phyloP scores from a whole-genome alignment of 1,140 invertebrate species.

The Temnothorax curvispinosus region DNA sequence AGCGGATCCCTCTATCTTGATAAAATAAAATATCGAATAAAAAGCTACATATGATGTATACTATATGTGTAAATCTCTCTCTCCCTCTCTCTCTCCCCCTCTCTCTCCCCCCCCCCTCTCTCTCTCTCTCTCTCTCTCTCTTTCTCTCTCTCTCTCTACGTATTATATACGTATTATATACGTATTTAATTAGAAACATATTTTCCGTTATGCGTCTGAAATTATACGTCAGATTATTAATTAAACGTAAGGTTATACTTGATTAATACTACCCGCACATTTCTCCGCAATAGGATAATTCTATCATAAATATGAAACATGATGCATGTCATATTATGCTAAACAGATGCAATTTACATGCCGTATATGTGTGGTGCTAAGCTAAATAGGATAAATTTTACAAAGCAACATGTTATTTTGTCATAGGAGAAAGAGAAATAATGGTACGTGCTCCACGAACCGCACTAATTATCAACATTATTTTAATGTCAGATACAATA shows the following conservation, averaged over 20 bases:
- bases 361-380: not conserved
- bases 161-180: not conserved
- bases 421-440: not conserved
- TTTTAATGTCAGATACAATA: constrained; percentile 9
- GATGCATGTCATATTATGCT: constrained; percentile 25
- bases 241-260: constrained; percentile 38
- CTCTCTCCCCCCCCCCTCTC: no score
- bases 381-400: constrained; percentile 44
- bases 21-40: constrained; percentile 10
- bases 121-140: no score
- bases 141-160: no score
- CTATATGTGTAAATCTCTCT: not conserved
- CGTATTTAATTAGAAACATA: not conserved
- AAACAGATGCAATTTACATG: constrained; percentile 43
- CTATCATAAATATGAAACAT: constrained; percentile 38
- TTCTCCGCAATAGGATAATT: constrained; percentile 15
- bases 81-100: no score
- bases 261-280: constrained; percentile 30
- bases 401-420: constrained; percentile 40
- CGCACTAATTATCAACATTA: not conserved
- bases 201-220: not conserved
- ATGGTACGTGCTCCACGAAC: not conserved
- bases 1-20: constrained; percentile 30
- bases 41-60: not conserved
- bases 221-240: constrained; percentile 34